Base-by-base conservation (phyloP, 2,888 invertebrate genomes). In the Rotaria socialis region DNA sequence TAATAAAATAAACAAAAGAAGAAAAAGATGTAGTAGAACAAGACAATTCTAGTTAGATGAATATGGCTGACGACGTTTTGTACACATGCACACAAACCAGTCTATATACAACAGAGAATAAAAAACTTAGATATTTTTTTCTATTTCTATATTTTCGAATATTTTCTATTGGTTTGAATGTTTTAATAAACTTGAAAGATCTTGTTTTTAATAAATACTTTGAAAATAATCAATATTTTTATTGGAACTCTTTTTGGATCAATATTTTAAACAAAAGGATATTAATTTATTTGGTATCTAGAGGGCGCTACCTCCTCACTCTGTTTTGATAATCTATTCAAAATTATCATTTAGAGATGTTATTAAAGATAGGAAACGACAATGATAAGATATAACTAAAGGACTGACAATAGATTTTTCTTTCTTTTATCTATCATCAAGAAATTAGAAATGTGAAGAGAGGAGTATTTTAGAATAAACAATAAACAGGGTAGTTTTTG, bases 71-170 rank as follows among this genome's bases (percentile, higher is more conserved):
- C 35, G 14, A 35, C 19, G 35, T 67, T 67, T 67, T 67, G 67
- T 67, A 67, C 67, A 67, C 67, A 67, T 41, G 19, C 35, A 19
- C 27, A 67, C 67, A 27, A 67, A 35, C 35, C 19, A 2, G 67
- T 67, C 67, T 35, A 67, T 67, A 67, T 67, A 67, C 67, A 67
- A 67, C 19, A 35, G 19, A 67, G 35, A 67, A 67, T 67, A 67
- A 67, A 67, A 67, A 67, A 67, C 14, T 67, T 27, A 27, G 67
- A 67, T 67, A 35, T 67, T 67, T 67, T 67, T 67, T 67, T 67
- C 67, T 67, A 41, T 67, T 67, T 35, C 35, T 67, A 67, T 35
- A 67, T 35, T 27, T 11, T 67, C 14, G 67, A 67, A 35, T 41
- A 14, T 67, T 35, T 67, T 41, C 35, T 35, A 67, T 67, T 67